phyloP scores from a whole-genome alignment of 2,888 invertebrate genomes.

The Coleophora flavipennella region DNA sequence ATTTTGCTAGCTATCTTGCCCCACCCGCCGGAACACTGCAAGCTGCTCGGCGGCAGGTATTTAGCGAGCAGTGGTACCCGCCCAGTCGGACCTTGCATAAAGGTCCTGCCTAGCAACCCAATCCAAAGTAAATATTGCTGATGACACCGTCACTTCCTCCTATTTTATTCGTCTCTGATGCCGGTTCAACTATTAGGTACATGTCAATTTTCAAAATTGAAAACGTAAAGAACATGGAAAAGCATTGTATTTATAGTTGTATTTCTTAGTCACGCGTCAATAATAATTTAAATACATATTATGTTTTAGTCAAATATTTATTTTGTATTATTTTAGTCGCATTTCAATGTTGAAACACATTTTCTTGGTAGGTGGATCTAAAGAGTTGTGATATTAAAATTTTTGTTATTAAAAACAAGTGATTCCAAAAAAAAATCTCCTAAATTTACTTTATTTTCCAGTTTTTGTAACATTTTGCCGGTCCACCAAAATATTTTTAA shows the following conservation, averaged over 20 bases:
- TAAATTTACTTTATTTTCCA: neutral
- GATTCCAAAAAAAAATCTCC: conserved; percentile 16
- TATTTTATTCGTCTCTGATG: too few species aligned
- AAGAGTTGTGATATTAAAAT: conserved; percentile 18
- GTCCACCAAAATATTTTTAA: conserved; percentile 19
- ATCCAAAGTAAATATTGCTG: too few species aligned
- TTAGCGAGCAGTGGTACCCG: too few species aligned
- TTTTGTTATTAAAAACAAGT: conserved; percentile 3
- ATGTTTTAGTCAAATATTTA: conserved; percentile 40
- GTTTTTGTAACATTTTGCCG: conserved; percentile 2
- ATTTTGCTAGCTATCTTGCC: too few species aligned
- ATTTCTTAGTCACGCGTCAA: conserved; percentile 20
- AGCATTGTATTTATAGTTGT: conserved; percentile 18
- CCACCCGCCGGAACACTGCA: too few species aligned
- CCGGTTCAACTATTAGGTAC: too few species aligned
- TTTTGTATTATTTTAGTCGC: conserved; percentile 24
- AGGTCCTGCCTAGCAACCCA: too few species aligned
- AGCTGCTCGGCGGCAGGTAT: too few species aligned
- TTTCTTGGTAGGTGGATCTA: conserved; percentile 22
- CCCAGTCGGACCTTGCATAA: too few species aligned
- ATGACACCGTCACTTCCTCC: too few species aligned
- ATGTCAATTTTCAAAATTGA: too few species aligned
- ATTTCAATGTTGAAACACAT: conserved; percentile 7
- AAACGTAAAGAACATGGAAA: too few species aligned
- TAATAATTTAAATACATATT: neutral